phyloP scores from a whole-genome alignment of 92 coral and sea anemone species.

The Paramuricea clavata region DNA sequence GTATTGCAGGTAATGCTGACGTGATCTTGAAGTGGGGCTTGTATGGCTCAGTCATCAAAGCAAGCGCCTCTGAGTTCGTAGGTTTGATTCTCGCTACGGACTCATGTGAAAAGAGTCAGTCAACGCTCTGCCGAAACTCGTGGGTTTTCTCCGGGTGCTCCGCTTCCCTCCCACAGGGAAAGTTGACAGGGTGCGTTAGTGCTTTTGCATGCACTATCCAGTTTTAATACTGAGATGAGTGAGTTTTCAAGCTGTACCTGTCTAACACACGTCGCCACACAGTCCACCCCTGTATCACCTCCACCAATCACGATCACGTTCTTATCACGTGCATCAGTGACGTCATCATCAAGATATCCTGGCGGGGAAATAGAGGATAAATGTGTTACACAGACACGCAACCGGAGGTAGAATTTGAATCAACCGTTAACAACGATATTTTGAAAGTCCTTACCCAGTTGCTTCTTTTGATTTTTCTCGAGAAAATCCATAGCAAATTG shows the following conservation, averaged over 20 bases:
- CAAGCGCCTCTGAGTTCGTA: no score
- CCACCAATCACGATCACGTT: constrained; percentile 95
- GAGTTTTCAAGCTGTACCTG: constrained; percentile 61
- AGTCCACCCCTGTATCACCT: constrained; percentile 98
- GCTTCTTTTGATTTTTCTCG: constrained; percentile 92
- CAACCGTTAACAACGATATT: not conserved
- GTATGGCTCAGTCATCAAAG: no score
- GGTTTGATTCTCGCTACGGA: no score
- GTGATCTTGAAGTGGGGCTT: no score
- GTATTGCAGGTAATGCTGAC: no score
- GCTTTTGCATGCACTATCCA: no score
- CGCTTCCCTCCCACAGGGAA: no score
- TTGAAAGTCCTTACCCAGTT: constrained; percentile 73
- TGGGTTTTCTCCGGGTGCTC: no score
- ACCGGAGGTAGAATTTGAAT: not conserved
- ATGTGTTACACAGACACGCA: not conserved
- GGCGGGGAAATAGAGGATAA: not conserved
- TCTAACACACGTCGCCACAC: constrained; percentile 93
- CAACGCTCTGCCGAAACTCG: no score
- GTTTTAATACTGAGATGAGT: not conserved
- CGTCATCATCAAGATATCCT: constrained; percentile 71
- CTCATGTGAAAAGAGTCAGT: no score
- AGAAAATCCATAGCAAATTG: constrained; percentile 95
- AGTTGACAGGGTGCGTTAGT: no score
- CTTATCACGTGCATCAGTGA: constrained; percentile 80